phyloP scores from a whole-genome alignment of 92 coral and sea anemone species.

The Palythoa grandis region DNA sequence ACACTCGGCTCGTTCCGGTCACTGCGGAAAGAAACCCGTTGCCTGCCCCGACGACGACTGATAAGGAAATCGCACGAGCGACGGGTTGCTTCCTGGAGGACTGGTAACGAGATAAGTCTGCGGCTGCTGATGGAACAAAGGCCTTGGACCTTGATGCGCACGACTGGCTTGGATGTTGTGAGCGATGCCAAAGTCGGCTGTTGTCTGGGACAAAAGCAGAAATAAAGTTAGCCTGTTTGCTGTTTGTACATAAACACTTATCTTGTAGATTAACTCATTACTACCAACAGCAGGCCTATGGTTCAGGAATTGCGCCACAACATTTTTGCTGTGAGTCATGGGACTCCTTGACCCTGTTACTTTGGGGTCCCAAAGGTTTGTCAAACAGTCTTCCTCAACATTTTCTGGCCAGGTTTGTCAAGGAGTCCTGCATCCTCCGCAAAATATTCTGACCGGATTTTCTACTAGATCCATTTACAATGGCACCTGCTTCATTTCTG shows the following conservation, averaged over 20 bases:
- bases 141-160: slow-evolving; percentile 15
- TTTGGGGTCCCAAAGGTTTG: too few relatives aligned
- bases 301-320: too few relatives aligned
- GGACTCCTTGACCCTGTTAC: too few relatives aligned
- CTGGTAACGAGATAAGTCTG: slow-evolving; percentile 42
- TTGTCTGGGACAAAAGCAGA: slow-evolving; percentile 14
- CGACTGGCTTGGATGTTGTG: slow-evolving; percentile 9
- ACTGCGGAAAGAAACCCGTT: slow-evolving; percentile 41
- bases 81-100: slow-evolving; percentile 42
- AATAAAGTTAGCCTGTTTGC: background rate
- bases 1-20: background rate
- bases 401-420: too few relatives aligned
- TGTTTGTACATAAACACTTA: background rate
- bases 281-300: too few relatives aligned
- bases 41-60: slow-evolving; percentile 35
- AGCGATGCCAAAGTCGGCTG: slow-evolving; percentile 24
- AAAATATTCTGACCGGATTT: too few relatives aligned
- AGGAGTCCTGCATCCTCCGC: too few relatives aligned
- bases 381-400: too few relatives aligned
- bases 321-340: too few relatives aligned
- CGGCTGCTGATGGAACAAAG: background rate
- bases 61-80: slow-evolving; percentile 42
- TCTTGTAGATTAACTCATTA: too few relatives aligned
- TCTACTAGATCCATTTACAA: too few relatives aligned
- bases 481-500: too few relatives aligned